Base-by-base conservation (phyloP, 2,113 vertebrate genomes). In the Silurus meridionalis region DNA sequence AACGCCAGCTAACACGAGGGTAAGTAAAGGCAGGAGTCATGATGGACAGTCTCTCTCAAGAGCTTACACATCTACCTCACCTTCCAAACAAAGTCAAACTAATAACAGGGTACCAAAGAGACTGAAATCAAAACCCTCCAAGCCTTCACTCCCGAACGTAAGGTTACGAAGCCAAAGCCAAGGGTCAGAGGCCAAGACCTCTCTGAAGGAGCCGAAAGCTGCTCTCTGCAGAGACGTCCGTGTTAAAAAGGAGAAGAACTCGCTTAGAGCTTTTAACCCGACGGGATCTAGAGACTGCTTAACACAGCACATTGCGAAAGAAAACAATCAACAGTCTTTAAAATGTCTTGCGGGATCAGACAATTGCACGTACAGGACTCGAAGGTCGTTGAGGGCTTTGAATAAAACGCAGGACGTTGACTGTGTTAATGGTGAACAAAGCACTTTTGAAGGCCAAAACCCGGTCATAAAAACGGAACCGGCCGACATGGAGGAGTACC, bases 41-140 rank as follows among this genome's bases (percentile, higher is more conserved):
- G 94, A 94, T 19, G 95, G 97, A 93, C 96, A 94, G 91, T 95
- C 94, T 89, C 84, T 96, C 92, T 94, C 97, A 15, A 94, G 96
- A 94, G 94, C 96, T 92, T 94, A 97, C 92, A 93, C 91, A 93
- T 95, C 98, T 99, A 99, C 98, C 98, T 99, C 98, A 98, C 94
- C 94, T 90, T 96, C 97, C 83, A 97, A 97, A 94, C 96, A 96
- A 96, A 95, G 96, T 95, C 97, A 96, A 88, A 87, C 94, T 88
- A 96, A 95, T 95, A 97, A 95, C 96, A 98, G 97, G 97, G 96
- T 97, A 98, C 98, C 98, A 99, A 99, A 99, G 98, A 99, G 96
- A 97, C 96, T 97, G 92, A 97, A 94, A 93, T 92, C 93, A 84
- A 97, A 97, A 93, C 94, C 96, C 90, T 92, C 96, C 89, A 97